Base-by-base conservation (phyloP, 2,888 invertebrate genomes). In the Dynastes maya region DNA sequence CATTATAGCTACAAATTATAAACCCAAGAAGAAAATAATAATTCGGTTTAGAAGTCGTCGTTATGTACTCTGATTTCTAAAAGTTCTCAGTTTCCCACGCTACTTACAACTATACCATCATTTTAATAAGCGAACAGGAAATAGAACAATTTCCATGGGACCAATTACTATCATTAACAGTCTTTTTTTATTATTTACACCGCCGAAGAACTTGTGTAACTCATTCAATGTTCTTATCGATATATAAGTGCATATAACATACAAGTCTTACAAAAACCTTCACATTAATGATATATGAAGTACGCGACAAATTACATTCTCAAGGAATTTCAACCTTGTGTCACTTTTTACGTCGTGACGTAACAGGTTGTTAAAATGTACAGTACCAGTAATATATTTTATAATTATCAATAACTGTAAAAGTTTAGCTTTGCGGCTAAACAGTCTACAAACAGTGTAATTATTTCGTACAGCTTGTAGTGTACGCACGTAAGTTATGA, bases 251-350 rank as follows among this genome's bases (percentile, higher is more conserved):
- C 45, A 45, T 45, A 45, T 8, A 45, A 45, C 11, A 45, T 11
- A 45, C 8, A 45, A 45, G 22, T 27, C 22, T 58, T 8, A 22
- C 55, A 8, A 58, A 22, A 63, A 63, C 63, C 63, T 63, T 63
- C 63, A 29, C 55, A 16, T 63, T 63, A 63, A 63, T 32, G 63
- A 63, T 63, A 63, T 63, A 63, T 63, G 63, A 63, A 63, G 32
- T 55, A 71, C 37, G 32, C 22, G 55, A 71, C 58, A 71, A 51
- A 71, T 71, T 71, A 71, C 61, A 74, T 45, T 61, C 32, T 49
- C 72, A 1, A 40, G 27, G 11, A 22, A 74, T 74, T 27, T 61
- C 61, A 61, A 74, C 72, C 72, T 74, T 74, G 72, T 74, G 45
- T 74, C 61, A 61, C 72, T 61, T 74, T 61, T 40, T 27, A 27